Evolutionary conservation across 2,888 invertebrate species (phyloP), one percentile per base, ranked within the genome.

Genomic region (Adela reaumurella): DNA sequence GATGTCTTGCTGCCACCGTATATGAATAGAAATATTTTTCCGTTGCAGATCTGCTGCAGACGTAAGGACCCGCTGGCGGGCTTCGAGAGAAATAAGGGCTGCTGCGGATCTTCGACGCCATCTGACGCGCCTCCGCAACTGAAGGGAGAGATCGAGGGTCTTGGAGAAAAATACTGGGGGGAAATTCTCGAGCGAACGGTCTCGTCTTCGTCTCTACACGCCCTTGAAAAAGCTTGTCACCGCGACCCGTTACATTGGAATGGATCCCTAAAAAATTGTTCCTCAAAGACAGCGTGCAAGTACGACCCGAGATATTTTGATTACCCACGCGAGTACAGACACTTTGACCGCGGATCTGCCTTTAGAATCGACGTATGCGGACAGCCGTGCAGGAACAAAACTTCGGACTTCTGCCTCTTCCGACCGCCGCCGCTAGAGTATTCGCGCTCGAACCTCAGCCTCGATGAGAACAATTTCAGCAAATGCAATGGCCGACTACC

Each of bases 131-230:
- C 78, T 19, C 73, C 74, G 51, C 57, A 56, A 4, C 73, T 76
- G 17, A 79, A 81, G 54, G 82, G 82, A 47, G 86, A 86, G 59
- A 82, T 85, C 54, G 87, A 87, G 60, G 85, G 86, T 0, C 72
- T 86, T 0, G 85, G 86, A 17, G 87, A 87, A 65, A 86, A 87
- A 63, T 86, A 86, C 61, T 87, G 87, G 87, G 87, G 87, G 19
- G 90, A 90, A 73, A 90, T 90, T 59, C 71, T 90, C 55, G 90
- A 90, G 64, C 78, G 90, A 6, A 89, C 90, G 1, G 84, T 90
- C 8, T 89, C 89, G 44, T 88, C 89, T 1, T 86, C 83, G 50
- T 90, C 89, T 46, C 74, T 90, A 44, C 89, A 89, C 60, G 87
- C 87, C 24, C 79, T 87, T 55, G 86, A 86, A 59, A 80, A 79